Conservation (phyloP, 1,140 invertebrate species). For the Formica selysi region DNA sequence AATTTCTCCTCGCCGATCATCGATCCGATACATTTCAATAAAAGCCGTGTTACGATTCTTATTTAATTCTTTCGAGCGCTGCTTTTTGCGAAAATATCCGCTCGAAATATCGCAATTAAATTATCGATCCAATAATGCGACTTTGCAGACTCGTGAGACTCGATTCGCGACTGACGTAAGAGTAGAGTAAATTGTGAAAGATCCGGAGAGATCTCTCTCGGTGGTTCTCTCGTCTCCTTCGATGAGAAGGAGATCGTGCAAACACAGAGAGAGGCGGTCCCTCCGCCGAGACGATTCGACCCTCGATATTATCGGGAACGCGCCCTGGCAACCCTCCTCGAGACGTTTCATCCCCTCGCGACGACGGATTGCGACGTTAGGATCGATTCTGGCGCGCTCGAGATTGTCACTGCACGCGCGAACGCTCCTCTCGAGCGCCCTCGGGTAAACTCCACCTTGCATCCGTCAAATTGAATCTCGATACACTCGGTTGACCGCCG, state of each 20-base stretch:
- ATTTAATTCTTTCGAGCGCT: neutral
- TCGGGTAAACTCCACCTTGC: slow-evolving; percentile 21
- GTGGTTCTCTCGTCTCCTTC: neutral
- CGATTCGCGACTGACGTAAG: neutral
- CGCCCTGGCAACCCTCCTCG: slow-evolving; percentile 38
- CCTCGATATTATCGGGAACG: slow-evolving; percentile 49
- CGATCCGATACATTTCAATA: neutral
- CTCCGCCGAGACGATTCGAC: slow-evolving; percentile 49
- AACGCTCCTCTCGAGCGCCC: slow-evolving; percentile 57
- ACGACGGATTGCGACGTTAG: slow-evolving; percentile 37
- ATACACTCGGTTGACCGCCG: slow-evolving; percentile 52
- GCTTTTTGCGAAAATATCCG: neutral
- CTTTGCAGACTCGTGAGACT: neutral
- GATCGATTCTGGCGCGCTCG: slow-evolving; percentile 54
- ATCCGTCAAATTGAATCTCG: slow-evolving; percentile 71
- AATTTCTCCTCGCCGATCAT: neutral
- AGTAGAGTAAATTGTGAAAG: slow-evolving; percentile 4
- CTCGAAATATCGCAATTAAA: slow-evolving; percentile 38
- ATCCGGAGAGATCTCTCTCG: neutral
- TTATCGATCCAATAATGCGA: slow-evolving; percentile 48
- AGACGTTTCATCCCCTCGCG: slow-evolving; percentile 53
- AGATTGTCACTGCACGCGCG: slow-evolving; percentile 26
- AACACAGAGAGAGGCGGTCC: slow-evolving; percentile 49
- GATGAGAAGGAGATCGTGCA: slow-evolving; percentile 18
- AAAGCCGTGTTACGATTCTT: neutral